A percentile compares a stretch with the other conserved stretches of the same genome.
Evolutionary conservation across 2,797 vertebrate genomes (phyloP).

Genomic region (Enteromius afrohamiltoni): DNA sequence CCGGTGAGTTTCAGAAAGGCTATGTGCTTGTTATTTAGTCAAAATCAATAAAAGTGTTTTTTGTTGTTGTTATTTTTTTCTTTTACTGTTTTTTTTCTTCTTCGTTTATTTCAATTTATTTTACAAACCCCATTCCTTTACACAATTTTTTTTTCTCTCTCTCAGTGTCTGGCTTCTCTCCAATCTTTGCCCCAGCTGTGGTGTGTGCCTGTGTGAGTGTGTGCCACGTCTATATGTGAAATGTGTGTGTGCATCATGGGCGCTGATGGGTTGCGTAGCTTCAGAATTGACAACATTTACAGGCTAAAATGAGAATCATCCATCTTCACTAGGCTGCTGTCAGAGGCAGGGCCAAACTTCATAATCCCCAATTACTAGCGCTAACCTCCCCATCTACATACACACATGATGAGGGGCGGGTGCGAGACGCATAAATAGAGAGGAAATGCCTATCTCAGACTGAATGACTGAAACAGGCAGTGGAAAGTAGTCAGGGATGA

Average conservation of each 20-base stretch:
- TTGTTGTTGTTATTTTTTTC: background rate
- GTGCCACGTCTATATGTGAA: slow-evolving; percentile 29
- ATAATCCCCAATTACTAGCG: slow-evolving; percentile 99
- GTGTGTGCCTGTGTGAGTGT: slow-evolving; percentile 69
- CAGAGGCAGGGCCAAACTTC: slow-evolving; percentile 99
- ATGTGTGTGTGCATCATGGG: slow-evolving; percentile 83
- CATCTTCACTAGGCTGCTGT: slow-evolving; percentile 99
- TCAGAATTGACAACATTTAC: slow-evolving; percentile 99
- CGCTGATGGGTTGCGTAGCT: slow-evolving; percentile 97
- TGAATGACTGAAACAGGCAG: slow-evolving; percentile 30
- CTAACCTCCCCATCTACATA: slow-evolving; percentile 95
- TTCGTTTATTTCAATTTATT: slow-evolving; percentile 18
- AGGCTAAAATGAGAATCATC: slow-evolving; percentile 99
- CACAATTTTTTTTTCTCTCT: background rate
- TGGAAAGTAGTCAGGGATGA: slow-evolving; percentile 23
- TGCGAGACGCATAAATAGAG: slow-evolving; percentile 29
- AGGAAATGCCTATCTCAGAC: slow-evolving; percentile 31
- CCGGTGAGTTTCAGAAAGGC: slow-evolving; percentile 13
- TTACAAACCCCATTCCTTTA: slow-evolving; percentile 28
- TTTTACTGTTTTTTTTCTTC: background rate
- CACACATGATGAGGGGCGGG: slow-evolving; percentile 61
- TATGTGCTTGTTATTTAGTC: slow-evolving; percentile 23
- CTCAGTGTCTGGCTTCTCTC: slow-evolving; percentile 34
- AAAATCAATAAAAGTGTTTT: slow-evolving; percentile 10
- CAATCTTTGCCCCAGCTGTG: slow-evolving; percentile 83